phyloP scores from a whole-genome alignment of 2,797 vertebrate species.

The Brachymystax lenok region DNA sequence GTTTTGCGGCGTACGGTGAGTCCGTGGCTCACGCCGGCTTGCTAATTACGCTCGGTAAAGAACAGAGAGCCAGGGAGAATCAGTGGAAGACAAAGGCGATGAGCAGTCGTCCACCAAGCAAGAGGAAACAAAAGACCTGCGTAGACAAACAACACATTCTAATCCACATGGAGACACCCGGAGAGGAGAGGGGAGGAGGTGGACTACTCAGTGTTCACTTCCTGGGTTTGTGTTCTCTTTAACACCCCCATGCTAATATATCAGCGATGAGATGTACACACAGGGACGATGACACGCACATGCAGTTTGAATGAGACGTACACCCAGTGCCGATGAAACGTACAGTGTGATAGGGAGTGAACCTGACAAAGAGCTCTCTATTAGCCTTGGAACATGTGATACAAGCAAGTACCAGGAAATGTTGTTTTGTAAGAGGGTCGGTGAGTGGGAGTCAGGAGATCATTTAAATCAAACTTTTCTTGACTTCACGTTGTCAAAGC shows the following conservation, averaged over 20 bases:
- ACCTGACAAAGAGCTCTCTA: constrained; percentile 38
- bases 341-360: constrained; percentile 35
- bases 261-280: too few relatives aligned
- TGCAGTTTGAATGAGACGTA: not conserved
- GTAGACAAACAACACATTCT: constrained; percentile 28
- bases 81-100: constrained; percentile 61
- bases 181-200: not conserved
- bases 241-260: constrained; percentile 40
- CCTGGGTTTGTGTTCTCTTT: constrained; percentile 24
- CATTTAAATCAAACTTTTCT: constrained; percentile 59
- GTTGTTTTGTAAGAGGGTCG: constrained; percentile 15
- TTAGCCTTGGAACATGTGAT: not conserved
- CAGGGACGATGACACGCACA: constrained; percentile 51
- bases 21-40: constrained; percentile 43
- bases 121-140: constrained; percentile 59
- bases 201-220: constrained; percentile 17
- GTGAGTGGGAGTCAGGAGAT: constrained; percentile 36
- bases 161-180: not conserved
- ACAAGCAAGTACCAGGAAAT: not conserved
- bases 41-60: constrained; percentile 73
- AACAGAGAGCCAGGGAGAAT: constrained; percentile 63
- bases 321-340: too few relatives aligned
- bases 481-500: constrained; percentile 45
- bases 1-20: constrained; percentile 67
- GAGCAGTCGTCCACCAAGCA: constrained; percentile 55